These are phyloP conservation scores for Netelia fuscicornis DNA, from an alignment of 2,888 invertebrate genomes.

Conservation along the genomic window DNA sequence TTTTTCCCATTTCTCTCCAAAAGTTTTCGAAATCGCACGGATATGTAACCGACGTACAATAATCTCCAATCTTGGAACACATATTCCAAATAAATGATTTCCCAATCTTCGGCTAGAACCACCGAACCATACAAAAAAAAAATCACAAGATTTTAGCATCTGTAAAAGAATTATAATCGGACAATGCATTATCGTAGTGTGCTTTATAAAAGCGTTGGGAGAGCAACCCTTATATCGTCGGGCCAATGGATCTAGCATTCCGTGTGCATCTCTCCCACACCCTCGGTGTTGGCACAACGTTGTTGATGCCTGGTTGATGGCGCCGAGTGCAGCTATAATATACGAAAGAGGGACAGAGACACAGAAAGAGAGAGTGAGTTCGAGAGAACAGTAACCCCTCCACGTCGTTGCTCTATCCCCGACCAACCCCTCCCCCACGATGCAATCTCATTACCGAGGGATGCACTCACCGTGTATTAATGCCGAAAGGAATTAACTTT, in stretches of 20 bases:
- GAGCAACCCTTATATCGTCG: conserved; percentile 79
- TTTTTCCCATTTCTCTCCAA: too few species aligned
- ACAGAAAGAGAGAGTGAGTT: conserved; percentile 33
- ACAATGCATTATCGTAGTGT: conserved; percentile 79
- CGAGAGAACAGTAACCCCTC: conserved; percentile 31
- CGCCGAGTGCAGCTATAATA: conserved; percentile 29
- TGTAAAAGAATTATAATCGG: conserved; percentile 23
- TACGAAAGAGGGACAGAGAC: conserved; percentile 13
- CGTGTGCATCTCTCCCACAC: conserved; percentile 55
- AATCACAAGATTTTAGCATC: too few species aligned
- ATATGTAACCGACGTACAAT: too few species aligned
- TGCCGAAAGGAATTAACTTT: conserved; percentile 84
- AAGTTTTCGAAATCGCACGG: too few species aligned
- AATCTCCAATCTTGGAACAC: too few species aligned
- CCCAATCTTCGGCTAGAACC: too few species aligned
- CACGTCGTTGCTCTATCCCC: conserved; percentile 52
- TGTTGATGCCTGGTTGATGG: conserved; percentile 54
- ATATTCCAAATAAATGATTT: too few species aligned
- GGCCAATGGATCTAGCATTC: conserved; percentile 36
- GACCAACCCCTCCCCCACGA: conserved; percentile 51
- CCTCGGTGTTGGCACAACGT: conserved; percentile 46
- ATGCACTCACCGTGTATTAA: conserved; percentile 82
- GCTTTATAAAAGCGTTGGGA: conserved; percentile 74
- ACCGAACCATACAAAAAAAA: too few species aligned
- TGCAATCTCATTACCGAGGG: conserved; percentile 81